phyloP scores from a whole-genome alignment of 2,113 vertebrate species.

The Aphyosemion australe region DNA sequence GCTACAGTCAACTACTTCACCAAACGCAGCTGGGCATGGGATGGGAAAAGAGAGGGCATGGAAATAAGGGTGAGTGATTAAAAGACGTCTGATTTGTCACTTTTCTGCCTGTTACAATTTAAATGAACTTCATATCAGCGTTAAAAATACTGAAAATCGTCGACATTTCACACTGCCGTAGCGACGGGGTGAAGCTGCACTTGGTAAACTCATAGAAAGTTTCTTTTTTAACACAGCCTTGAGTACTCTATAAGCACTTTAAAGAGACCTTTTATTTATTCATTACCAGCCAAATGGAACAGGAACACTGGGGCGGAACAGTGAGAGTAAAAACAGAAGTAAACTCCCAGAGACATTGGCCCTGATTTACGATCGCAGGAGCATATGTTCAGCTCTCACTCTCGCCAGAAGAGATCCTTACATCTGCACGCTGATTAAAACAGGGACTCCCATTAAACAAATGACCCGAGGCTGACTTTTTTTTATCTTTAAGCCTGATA shows the following conservation, averaged over 20 bases:
- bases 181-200: slow-evolving; percentile 39
- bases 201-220: slow-evolving; percentile 58
- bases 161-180: slow-evolving; percentile 18
- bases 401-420: slow-evolving; percentile 19
- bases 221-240: slow-evolving; percentile 50
- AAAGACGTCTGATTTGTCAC: not conserved
- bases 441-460: slow-evolving; percentile 16
- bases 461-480: slow-evolving; percentile 19
- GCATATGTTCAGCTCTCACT: slow-evolving; percentile 55
- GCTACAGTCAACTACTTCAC: slow-evolving; percentile 99
- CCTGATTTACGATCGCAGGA: slow-evolving; percentile 65
- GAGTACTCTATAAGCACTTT: slow-evolving; percentile 61
- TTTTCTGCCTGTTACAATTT: slow-evolving; percentile 28
- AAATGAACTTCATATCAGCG: slow-evolving; percentile 37
- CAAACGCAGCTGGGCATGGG: slow-evolving; percentile 99
- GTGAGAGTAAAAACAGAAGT: slow-evolving; percentile 43
- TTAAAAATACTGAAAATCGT: slow-evolving; percentile 42
- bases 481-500: slow-evolving; percentile 6
- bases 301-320: slow-evolving; percentile 55
- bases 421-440: slow-evolving; percentile 17
- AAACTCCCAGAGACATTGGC: slow-evolving; percentile 63
- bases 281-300: slow-evolving; percentile 72
- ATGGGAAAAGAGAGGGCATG: slow-evolving; percentile 95
- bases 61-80: slow-evolving; percentile 89
- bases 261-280: slow-evolving; percentile 75